A percentile compares a stretch with the other conserved stretches of the same genome.
These are phyloP conservation scores for Lampropteryx suffumata DNA, from an alignment of 2,888 invertebrate genomes.

Conservation along the genomic window DNA sequence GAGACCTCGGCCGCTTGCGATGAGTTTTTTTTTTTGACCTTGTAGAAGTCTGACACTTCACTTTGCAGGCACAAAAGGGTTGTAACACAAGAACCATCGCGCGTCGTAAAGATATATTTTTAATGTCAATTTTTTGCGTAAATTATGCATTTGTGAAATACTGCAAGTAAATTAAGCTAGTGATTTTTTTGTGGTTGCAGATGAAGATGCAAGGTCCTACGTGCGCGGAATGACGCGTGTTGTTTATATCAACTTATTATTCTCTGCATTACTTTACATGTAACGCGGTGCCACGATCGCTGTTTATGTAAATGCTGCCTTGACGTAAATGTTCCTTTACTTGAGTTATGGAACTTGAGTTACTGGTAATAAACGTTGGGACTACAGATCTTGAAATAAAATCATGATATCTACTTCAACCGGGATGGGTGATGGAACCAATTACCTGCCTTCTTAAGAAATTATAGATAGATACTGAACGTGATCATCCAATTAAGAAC, in stretches of 20 bases:
- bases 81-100: conserved; percentile 15
- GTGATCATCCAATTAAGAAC: conserved; percentile 3
- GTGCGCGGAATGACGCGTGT: conserved; percentile 48
- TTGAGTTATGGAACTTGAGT: conserved; percentile 34
- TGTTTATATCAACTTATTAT: conserved; percentile 52
- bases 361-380: conserved; percentile 39
- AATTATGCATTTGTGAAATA: conserved; percentile 34
- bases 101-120: conserved; percentile 21
- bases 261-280: conserved; percentile 36
- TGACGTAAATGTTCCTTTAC: conserved; percentile 49
- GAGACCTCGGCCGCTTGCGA: conserved; percentile 34
- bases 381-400: conserved; percentile 32
- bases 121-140: conserved; percentile 29
- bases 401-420: conserved; percentile 20
- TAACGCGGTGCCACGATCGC: conserved; percentile 46
- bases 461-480: not conserved
- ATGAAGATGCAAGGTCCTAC: conserved; percentile 49
- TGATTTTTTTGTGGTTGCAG: conserved; percentile 42
- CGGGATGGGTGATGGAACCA: conserved; percentile 13
- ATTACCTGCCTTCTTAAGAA: not conserved
- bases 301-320: conserved; percentile 53
- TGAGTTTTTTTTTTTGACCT: conserved; percentile 54
- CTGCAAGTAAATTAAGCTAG: conserved; percentile 40
- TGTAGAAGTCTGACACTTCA: conserved; percentile 59
- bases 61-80: conserved; percentile 27